phyloP scores from a whole-genome alignment of 2,888 invertebrate genomes.

The Stenodera caucasica region DNA sequence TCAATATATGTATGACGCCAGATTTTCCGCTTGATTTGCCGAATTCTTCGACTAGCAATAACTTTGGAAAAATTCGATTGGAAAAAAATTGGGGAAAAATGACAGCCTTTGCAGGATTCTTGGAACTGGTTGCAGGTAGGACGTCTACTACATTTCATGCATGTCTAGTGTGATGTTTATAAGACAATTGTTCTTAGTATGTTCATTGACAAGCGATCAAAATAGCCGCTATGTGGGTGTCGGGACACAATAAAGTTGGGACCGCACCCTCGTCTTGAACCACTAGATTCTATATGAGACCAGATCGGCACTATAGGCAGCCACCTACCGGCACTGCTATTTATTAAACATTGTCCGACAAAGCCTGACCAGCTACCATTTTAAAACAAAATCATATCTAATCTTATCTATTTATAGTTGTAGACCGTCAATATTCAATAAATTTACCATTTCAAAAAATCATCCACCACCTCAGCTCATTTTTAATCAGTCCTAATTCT shows the following conservation, averaged over 20 bases:
- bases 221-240: slow-evolving; percentile 25
- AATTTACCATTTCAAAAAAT: too few species aligned
- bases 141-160: not conserved
- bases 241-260: slow-evolving; percentile 19
- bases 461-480: too few species aligned
- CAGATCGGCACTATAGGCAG: slow-evolving; percentile 15
- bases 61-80: too few species aligned
- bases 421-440: not conserved
- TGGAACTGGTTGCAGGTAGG: slow-evolving; percentile 6
- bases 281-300: not conserved
- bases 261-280: slow-evolving; percentile 18
- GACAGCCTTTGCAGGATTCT: not conserved
- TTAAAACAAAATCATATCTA: not conserved
- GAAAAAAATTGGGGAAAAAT: not conserved
- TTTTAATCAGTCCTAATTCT: too few species aligned
- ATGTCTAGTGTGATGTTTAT: slow-evolving; percentile 18
- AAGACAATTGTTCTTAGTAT: slow-evolving; percentile 22
- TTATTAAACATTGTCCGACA: slow-evolving; percentile 10
- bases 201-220: slow-evolving; percentile 28
- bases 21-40: slow-evolving; percentile 3
- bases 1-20: not conserved
- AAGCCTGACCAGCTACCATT: slow-evolving; percentile 5
- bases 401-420: not conserved
- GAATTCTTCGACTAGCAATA: not conserved
- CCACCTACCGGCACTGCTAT: slow-evolving; percentile 11